Conservation (phyloP, 2,888 invertebrate species). For the Lasioglossum lativentre region DNA sequence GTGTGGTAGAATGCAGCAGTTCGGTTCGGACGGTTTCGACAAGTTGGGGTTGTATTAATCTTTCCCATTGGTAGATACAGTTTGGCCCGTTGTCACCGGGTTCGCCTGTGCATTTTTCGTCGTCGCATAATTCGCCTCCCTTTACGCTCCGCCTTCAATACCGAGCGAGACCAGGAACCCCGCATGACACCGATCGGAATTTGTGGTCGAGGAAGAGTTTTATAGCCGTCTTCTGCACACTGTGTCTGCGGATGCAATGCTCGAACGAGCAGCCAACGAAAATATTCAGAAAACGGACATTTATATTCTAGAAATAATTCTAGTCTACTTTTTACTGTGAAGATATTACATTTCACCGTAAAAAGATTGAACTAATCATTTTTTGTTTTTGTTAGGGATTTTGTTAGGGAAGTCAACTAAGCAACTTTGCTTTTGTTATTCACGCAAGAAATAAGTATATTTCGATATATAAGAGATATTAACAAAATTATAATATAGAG, state of each 20-base stretch:
- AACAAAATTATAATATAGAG: too few relatives aligned
- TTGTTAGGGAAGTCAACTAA: too few relatives aligned
- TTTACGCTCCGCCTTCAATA: slow-evolving; percentile 24
- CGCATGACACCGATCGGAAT: background rate
- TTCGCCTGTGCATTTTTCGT: slow-evolving; percentile 19
- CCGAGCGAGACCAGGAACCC: slow-evolving; percentile 11
- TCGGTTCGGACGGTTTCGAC: slow-evolving; percentile 9
- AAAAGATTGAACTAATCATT: background rate
- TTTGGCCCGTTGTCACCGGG: slow-evolving; percentile 15
- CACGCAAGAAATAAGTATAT: too few relatives aligned
- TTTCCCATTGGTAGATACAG: slow-evolving; percentile 20
- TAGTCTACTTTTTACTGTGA: background rate
- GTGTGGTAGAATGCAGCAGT: background rate
- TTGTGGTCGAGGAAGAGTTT: slow-evolving; percentile 22
- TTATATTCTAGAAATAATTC: background rate
- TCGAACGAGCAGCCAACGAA: background rate
- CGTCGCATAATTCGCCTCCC: slow-evolving; percentile 24
- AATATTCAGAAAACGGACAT: slow-evolving; percentile 9
- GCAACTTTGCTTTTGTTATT: too few relatives aligned
- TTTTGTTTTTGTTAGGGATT: too few relatives aligned
- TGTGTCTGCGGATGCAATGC: background rate
- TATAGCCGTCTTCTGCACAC: slow-evolving; percentile 16
- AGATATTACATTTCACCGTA: background rate
- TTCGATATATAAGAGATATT: too few relatives aligned
- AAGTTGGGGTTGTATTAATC: slow-evolving; percentile 29